Evolutionary conservation across 2,888 invertebrate species (phyloP), one percentile per base, ranked within the genome.

Genomic region (Amphipoea oculea): DNA sequence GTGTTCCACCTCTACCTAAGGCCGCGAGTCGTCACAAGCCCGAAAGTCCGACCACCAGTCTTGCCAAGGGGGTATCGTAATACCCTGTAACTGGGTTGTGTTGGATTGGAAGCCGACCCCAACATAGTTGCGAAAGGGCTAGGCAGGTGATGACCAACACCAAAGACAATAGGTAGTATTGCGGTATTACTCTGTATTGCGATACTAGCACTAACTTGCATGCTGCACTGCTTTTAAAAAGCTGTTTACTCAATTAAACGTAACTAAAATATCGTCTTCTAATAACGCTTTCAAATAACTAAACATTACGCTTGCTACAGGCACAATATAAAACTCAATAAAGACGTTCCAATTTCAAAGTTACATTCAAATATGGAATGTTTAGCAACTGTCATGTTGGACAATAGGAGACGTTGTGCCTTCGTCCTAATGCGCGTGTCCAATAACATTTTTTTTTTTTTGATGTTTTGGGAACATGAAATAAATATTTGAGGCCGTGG

Each of bases 321-420:
- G 7, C 45, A 85, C 78, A 86, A 81, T 85, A 75, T 75, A 73
- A 78, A 88, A 88, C 81, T 81, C 65, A 91, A 94, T 93, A 92
- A 90, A 94, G 93, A 93, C 89, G 92, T 95, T 94, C 92, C 92
- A 92, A 93, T 93, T 94, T 93, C 90, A 92, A 94, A 93, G 86
- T 79, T 81, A 77, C 88, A 85, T 91, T 92, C 88, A 84, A 86
- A 91, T 89, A 89, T 87, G 88, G 91, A 93, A 93, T 94, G 94
- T 94, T 95, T 94, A 93, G 92, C 91, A 92, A 93, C 95, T 95
- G 95, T 95, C 95, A 95, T 82, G 78, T 86, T 70, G 83, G 81
- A 95, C 95, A 95, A 95, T 92, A 89, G 92, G 70, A 48, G 88
- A 84, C 72, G 91, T 91, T 92, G 89, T 88, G 92, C 93, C 92